A percentile compares a stretch with the other conserved stretches of the same genome.
phyloP scores from a whole-genome alignment of 2,888 invertebrate species.

The Hermodice carunculata region DNA sequence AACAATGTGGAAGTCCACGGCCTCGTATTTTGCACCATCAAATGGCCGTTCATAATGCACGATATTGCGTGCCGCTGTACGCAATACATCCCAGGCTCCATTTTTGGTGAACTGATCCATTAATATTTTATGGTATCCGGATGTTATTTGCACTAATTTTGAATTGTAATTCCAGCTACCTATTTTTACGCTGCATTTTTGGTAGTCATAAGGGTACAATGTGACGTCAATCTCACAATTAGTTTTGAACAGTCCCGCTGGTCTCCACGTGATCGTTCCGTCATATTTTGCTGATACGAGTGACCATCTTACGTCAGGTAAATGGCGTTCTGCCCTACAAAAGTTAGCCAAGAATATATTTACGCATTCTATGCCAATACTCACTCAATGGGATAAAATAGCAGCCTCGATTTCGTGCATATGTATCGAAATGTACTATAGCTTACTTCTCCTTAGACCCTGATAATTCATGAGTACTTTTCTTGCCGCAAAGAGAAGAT shows the following conservation, averaged over 20 bases:
- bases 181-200: not conserved
- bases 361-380: too few species aligned
- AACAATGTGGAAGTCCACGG: not conserved
- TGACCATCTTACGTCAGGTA: too few species aligned
- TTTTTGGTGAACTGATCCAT: not conserved
- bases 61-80: not conserved
- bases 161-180: not conserved
- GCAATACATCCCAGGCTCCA: not conserved
- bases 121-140: not conserved
- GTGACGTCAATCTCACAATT: not conserved
- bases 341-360: too few species aligned
- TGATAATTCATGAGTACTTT: too few species aligned
- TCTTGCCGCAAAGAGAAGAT: too few species aligned
- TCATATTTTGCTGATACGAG: too few species aligned
- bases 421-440: too few species aligned
- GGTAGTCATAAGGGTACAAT: conserved; percentile 1
- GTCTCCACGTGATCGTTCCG: not conserved
- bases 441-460: too few species aligned
- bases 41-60: not conserved
- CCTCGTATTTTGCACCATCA: not conserved
- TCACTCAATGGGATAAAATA: too few species aligned
- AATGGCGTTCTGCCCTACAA: too few species aligned
- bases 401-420: too few species aligned
- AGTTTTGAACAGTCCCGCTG: not conserved
- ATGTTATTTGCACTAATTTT: not conserved